These are phyloP conservation scores for Gouania willdenowi DNA, from an alignment of 2,797 vertebrate genomes.

Conservation along the genomic window DNA sequence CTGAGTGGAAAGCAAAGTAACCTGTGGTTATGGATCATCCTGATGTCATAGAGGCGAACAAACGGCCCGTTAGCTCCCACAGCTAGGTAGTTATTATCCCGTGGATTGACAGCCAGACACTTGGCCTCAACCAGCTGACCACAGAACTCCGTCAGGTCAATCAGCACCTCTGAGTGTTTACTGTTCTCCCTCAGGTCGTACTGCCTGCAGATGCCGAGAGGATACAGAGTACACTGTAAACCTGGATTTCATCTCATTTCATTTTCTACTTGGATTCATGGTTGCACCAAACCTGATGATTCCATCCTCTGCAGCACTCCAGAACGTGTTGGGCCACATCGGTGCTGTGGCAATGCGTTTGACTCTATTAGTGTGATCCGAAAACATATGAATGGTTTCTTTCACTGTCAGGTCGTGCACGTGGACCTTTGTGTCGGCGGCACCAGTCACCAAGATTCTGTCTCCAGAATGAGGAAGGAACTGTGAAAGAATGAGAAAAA, in stretches of 20 bases:
- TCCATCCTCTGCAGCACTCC: conserved; percentile 97
- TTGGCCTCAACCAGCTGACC: conserved; percentile 97
- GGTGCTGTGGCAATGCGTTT: conserved; percentile 96
- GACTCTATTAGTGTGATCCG: conserved; percentile 95
- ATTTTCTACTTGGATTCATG: neutral
- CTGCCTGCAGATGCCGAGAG: conserved; percentile 74
- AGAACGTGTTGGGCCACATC: conserved; percentile 99
- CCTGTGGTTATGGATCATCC: conserved; percentile 99
- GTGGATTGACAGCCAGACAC: conserved; percentile 93
- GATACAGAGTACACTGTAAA: neutral
- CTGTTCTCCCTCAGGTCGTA: conserved; percentile 96
- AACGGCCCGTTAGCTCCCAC: conserved; percentile 96
- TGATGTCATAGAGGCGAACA: conserved; percentile 95
- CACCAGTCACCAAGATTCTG: conserved; percentile 93
- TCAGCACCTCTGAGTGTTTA: conserved; percentile 92
- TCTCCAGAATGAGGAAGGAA: conserved; percentile 95
- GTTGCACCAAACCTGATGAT: conserved; percentile 88
- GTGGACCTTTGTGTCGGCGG: conserved; percentile 96
- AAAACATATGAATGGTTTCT: conserved; percentile 98
- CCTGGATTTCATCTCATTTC: neutral
- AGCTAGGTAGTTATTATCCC: conserved; percentile 95
- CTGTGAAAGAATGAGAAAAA: no score
- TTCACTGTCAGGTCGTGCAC: conserved; percentile 94
- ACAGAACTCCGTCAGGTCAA: conserved; percentile 95
- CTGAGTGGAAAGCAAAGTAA: conserved; percentile 43